phyloP scores from a whole-genome alignment of 2,797 vertebrate genomes.

The Choloepus didactylus region DNA sequence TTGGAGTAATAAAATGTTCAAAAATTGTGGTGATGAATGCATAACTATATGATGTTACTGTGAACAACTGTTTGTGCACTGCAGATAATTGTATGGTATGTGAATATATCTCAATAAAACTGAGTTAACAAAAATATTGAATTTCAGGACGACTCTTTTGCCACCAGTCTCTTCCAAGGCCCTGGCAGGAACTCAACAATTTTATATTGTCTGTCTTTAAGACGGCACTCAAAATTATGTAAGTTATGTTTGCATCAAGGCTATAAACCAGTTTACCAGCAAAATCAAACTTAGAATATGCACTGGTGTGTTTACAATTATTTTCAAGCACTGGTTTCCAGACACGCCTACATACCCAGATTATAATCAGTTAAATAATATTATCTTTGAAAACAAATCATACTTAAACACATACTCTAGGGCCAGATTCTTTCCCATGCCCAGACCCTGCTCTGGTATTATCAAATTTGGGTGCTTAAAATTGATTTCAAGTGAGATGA shows the following conservation, averaged over 20 bases:
- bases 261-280: background rate
- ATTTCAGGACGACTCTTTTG: background rate
- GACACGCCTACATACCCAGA: slow-evolving; percentile 8
- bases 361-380: slow-evolving; percentile 51
- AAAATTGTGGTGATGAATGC: too few species aligned
- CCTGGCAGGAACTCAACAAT: background rate
- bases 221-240: background rate
- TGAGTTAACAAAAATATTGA: too few species aligned
- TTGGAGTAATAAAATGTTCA: too few species aligned
- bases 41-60: too few species aligned
- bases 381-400: slow-evolving; percentile 52
- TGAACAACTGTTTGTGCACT: too few species aligned
- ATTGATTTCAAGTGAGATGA: background rate
- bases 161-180: background rate
- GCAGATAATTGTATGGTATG: too few species aligned
- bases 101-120: too few species aligned
- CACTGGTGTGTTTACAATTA: background rate
- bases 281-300: slow-evolving; percentile 11
- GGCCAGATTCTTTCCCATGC: background rate
- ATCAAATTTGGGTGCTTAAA: background rate
- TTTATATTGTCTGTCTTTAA: background rate
- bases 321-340: slow-evolving; percentile 56
- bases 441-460: background rate
- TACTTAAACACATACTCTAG: background rate
- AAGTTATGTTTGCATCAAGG: slow-evolving; percentile 3